phyloP scores from a whole-genome alignment of 2,113 vertebrate genomes.

The Pseudopodoces humilis region DNA sequence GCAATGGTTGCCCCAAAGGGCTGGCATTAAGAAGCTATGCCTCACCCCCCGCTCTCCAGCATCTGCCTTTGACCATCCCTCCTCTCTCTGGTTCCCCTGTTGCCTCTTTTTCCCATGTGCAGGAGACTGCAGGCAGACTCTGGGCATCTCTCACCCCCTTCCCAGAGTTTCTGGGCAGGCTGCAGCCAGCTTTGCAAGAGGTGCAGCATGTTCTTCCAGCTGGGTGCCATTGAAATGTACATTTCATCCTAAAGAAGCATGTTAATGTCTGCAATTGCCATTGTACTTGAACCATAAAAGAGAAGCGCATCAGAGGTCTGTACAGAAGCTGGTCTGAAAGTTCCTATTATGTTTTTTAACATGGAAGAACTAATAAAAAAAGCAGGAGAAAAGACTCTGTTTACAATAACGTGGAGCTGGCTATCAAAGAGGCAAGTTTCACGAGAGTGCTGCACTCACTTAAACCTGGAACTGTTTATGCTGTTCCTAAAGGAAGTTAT shows the following conservation, averaged over 20 bases:
- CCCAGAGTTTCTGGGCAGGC: neutral
- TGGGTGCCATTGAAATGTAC: constrained; percentile 53
- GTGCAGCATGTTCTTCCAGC: constrained; percentile 13
- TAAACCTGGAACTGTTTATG: neutral
- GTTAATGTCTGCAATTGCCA: constrained; percentile 53
- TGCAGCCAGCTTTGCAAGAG: constrained; percentile 7
- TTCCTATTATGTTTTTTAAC: constrained; percentile 58
- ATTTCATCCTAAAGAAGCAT: constrained; percentile 66
- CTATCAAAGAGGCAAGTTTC: neutral
- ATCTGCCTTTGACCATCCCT: neutral
- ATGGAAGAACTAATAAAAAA: constrained; percentile 55
- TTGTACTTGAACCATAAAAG: constrained; percentile 63
- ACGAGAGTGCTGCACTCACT: neutral
- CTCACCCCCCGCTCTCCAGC: neutral
- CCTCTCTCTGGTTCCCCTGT: neutral
- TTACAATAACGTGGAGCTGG: neutral
- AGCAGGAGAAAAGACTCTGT: neutral
- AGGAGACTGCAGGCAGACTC: constrained; percentile 1
- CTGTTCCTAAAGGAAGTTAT: neutral
- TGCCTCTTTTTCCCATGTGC: neutral
- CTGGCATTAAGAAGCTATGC: neutral
- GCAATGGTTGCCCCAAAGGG: neutral
- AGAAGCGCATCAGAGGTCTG: constrained; percentile 41
- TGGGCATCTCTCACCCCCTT: neutral
- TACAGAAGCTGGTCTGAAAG: constrained; percentile 40